These are phyloP conservation scores for Tribolium castaneum DNA, from an alignment of 1,140 invertebrate genomes.

Conservation along the genomic window DNA sequence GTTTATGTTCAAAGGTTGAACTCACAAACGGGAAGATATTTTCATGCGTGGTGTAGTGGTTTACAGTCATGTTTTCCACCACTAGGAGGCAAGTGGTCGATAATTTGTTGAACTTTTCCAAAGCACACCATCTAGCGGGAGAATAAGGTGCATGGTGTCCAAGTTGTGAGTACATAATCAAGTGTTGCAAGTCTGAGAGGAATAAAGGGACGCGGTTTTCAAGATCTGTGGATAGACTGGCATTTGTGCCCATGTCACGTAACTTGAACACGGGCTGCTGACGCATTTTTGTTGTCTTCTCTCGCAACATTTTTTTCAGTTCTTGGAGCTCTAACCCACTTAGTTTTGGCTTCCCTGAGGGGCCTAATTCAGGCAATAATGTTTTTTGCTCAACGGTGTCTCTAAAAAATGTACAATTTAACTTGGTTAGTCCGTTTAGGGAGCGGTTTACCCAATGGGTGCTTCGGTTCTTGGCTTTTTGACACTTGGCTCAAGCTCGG, in stretches of 20 bases:
- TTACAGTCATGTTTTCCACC: constrained; percentile 80
- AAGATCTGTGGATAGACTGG: constrained; percentile 67
- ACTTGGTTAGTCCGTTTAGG: not conserved
- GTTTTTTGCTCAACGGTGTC: not conserved
- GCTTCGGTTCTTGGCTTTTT: constrained; percentile 57
- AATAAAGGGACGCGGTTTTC: constrained; percentile 79
- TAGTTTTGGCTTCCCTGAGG: constrained; percentile 57
- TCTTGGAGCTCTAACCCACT: constrained; percentile 67
- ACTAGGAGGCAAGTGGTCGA: constrained; percentile 79
- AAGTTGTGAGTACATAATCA: constrained; percentile 81
- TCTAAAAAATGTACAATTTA: not conserved
- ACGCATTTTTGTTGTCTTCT: constrained; percentile 68
- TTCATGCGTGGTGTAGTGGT: constrained; percentile 77
- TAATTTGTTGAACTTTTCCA: constrained; percentile 79
- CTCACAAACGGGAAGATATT: constrained; percentile 71
- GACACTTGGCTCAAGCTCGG: constrained; percentile 55
- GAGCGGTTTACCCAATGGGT: not conserved
- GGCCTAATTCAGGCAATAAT: not conserved
- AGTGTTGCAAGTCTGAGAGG: constrained; percentile 84
- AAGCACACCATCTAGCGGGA: constrained; percentile 81
- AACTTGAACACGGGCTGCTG: constrained; percentile 70
- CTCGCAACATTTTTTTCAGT: constrained; percentile 68
- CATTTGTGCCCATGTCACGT: constrained; percentile 71
- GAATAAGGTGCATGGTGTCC: constrained; percentile 76
- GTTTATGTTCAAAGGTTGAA: constrained; percentile 71